These are phyloP conservation scores for Lathamus discolor DNA, from an alignment of 2,113 vertebrate species.

Conservation along the genomic window DNA sequence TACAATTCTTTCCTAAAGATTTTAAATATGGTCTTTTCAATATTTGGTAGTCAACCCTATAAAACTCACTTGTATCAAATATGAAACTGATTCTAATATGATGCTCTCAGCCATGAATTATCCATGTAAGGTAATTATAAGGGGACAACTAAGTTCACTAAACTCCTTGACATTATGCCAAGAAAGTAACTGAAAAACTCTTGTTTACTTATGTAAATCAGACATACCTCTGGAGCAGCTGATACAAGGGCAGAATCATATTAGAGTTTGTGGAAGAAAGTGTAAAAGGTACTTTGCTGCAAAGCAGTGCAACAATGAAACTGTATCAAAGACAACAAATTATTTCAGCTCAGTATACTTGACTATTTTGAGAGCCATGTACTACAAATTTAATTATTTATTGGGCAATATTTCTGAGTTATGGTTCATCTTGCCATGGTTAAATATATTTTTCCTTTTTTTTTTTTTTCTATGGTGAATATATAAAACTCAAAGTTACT, in stretches of 20 bases:
- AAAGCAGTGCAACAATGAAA: neutral
- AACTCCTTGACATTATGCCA: neutral
- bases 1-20: neutral
- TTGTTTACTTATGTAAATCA: neutral
- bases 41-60: neutral
- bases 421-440: neutral
- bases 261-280: neutral
- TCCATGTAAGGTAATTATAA: slow-evolving; percentile 3
- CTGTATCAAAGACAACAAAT: neutral
- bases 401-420: neutral
- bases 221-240: neutral
- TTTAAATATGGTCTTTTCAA: neutral
- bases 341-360: neutral
- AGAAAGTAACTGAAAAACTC: neutral
- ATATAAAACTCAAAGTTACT: neutral
- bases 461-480: neutral
- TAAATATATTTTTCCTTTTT: neutral
- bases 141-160: slow-evolving; percentile 9
- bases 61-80: slow-evolving; percentile 34
- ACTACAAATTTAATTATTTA: neutral
- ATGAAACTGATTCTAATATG: neutral
- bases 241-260: neutral
- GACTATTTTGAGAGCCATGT: neutral
- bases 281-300: neutral
- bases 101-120: slow-evolving; percentile 4